These are phyloP conservation scores for Zaprionus taronus DNA, from an alignment of 1,140 invertebrate species.

Conservation along the genomic window DNA sequence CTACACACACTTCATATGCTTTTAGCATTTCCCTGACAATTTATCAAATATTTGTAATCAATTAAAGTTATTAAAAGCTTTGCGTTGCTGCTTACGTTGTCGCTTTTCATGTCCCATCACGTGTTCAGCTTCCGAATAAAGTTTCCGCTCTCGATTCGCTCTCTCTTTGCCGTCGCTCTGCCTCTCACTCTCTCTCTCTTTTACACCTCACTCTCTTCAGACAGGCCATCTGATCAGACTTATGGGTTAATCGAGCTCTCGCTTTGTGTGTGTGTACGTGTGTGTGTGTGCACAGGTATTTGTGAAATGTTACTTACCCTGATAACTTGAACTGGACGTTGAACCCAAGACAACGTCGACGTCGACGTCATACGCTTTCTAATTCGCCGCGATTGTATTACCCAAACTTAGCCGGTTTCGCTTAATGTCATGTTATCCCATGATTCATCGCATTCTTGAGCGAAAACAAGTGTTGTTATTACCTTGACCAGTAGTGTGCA, in stretches of 20 bases:
- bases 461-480: background rate
- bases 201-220: background rate
- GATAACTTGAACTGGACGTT: constrained; percentile 17
- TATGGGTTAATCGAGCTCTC: constrained; percentile 5
- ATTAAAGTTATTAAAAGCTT: constrained; percentile 38
- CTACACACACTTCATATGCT: background rate
- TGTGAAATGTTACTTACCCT: background rate
- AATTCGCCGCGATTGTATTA: background rate
- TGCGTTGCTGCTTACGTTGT: constrained; percentile 13
- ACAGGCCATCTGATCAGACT: background rate
- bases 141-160: constrained; percentile 21
- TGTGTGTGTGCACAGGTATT: background rate
- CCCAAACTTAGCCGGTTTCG: background rate
- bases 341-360: constrained; percentile 6
- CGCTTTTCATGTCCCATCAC: constrained; percentile 40
- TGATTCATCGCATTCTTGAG: background rate
- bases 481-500: background rate
- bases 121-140: constrained; percentile 54
- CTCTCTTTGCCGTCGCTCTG: background rate
- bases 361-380: constrained; percentile 12
- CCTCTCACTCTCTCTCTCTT: constrained; percentile 1
- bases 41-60: constrained; percentile 36
- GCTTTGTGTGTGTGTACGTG: background rate
- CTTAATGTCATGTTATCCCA: background rate
- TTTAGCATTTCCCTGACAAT: constrained; percentile 15